Evolutionary conservation across 92 coral and sea anemone species (phyloP), one percentile per base, ranked within the genome.

Genomic region (Siderastrea radians): DNA sequence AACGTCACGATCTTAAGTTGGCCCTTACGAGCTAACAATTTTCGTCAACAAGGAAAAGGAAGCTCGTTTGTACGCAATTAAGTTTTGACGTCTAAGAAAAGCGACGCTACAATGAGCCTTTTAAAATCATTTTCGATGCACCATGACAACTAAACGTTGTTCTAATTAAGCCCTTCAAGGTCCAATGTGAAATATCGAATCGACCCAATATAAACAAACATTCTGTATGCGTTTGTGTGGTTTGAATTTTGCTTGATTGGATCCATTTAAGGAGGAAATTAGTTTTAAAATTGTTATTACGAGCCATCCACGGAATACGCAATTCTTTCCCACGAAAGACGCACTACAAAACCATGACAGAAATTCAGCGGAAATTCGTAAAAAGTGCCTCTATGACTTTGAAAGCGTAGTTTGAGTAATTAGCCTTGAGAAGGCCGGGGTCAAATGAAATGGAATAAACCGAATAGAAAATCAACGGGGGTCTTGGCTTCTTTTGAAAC

Each of bases 91-190:
- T 50, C 49, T 72, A 3, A 46, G 46, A 45, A 60, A 50, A 61
- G 38, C 58, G 79, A 26, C 73, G 50, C 66, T 50, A 49, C 57
- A 74, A 84, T 46, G 19, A 63, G 68, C 63, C 64, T 72, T 63
- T 61, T 63, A 66, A 50, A 61, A 48, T 63, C 14, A 73, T 19
- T 84, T 65, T 44, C 52, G 3, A 11, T 17, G 61, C 69, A 26
- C 87, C 66, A 26, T 74, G 87, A 72, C 87, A 84, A 84, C 87
- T 13, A 3, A 83, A 63, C 74, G 80, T 63, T 74, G 74, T 84
- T 84, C 58, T 74, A 84, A 84, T 84, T 60, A 84, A 84, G 80
- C 49, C 80, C 87, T 83, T 84, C 62, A 15, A 49, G 59, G 45
- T 52, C 54, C 53, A 61, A 48, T 17, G 87, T 43, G 73, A 74